Evolutionary conservation across 2,888 invertebrate genomes (phyloP).

Genomic region (Hybos culiciformis): DNA sequence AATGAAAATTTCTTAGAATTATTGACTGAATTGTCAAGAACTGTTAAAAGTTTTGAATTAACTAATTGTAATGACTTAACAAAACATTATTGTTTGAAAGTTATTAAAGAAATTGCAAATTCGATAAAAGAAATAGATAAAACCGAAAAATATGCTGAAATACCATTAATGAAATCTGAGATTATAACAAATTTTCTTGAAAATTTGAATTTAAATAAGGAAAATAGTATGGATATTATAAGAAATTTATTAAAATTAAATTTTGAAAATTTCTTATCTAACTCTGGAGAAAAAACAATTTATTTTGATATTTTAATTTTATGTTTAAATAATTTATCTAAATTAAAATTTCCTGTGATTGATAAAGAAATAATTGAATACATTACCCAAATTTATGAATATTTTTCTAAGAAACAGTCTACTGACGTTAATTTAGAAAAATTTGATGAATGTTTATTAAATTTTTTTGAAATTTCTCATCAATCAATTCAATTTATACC

Average conservation of each 20-base stretch:
- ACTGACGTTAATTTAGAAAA: slow-evolving; percentile 37
- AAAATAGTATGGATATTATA: slow-evolving; percentile 25
- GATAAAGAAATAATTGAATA: slow-evolving; percentile 31
- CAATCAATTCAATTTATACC: slow-evolving; percentile 41
- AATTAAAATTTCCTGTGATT: slow-evolving; percentile 21
- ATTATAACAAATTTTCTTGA: slow-evolving; percentile 24
- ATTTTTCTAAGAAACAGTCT: slow-evolving; percentile 29
- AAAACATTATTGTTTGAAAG: slow-evolving; percentile 25
- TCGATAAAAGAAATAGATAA: slow-evolving; percentile 14
- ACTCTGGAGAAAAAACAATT: slow-evolving; percentile 30
- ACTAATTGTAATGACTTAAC: slow-evolving; percentile 20
- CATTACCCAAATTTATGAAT: slow-evolving; percentile 36
- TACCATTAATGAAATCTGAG: slow-evolving; percentile 10
- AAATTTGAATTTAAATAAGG: slow-evolving; percentile 21
- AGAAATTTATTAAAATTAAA: slow-evolving; percentile 28
- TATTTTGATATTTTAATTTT: slow-evolving; percentile 39
- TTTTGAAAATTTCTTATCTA: slow-evolving; percentile 26
- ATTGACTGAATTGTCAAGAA: slow-evolving; percentile 21
- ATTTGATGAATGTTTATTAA: slow-evolving; percentile 41
- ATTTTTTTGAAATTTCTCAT: slow-evolving; percentile 48
- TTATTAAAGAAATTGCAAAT: slow-evolving; percentile 26
- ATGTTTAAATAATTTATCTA: slow-evolving; percentile 38
- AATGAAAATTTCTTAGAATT: slow-evolving; percentile 24
- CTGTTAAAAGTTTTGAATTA: slow-evolving; percentile 18
- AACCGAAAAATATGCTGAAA: slow-evolving; percentile 6